Evolutionary conservation across 2,888 invertebrate species (phyloP), one percentile per base, ranked within the genome.

Genomic region (Drosophila kokeensis): DNA sequence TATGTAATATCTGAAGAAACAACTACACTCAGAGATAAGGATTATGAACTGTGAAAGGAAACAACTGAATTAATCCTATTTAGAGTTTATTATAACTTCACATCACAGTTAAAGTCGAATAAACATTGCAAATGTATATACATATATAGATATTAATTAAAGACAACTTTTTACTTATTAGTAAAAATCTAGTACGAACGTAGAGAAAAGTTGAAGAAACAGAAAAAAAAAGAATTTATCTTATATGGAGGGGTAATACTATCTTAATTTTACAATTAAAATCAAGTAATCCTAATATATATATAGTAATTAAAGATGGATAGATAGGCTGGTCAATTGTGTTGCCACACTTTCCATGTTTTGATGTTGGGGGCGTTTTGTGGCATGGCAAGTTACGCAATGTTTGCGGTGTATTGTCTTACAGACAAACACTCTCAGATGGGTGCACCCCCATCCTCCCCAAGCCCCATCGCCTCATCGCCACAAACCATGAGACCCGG

Each of bases 401-500:
- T 82, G 50, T 73, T 80, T 73, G 70, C 50, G 45, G 58, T 58
- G 74, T 83, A 83, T 81, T 81, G 81, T 69, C 72, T 79, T 82
- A 69, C 79, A 78, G 58, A 50, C 55, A 72, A 48, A 62, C 50
- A 42, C 42, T 40, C 45, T 40, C 45, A 30, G 50, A 42, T 70
- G 30, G 52, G 45, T 30, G 24, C 54, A 45, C 15, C 8, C 7
- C 21, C 7, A 24, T 8, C 15, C 8, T 2, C 45, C 2, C 4
- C 21, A 15, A 8, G 24, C 2, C 4, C 45, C 15, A 38, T 13
- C 57, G 38, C 27, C 15, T 7, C 15, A 38, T 13, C 52, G 38
- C 27, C 11, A 15, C 2, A n/a, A 59, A 61, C 55, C 54, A 58
- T 54, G 48, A 55, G 58, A 61, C 29, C 73, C 57, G 53, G 63